Evolutionary conservation across 2,797 vertebrate genomes (phyloP).

Genomic region (Miichthys miiuy): DNA sequence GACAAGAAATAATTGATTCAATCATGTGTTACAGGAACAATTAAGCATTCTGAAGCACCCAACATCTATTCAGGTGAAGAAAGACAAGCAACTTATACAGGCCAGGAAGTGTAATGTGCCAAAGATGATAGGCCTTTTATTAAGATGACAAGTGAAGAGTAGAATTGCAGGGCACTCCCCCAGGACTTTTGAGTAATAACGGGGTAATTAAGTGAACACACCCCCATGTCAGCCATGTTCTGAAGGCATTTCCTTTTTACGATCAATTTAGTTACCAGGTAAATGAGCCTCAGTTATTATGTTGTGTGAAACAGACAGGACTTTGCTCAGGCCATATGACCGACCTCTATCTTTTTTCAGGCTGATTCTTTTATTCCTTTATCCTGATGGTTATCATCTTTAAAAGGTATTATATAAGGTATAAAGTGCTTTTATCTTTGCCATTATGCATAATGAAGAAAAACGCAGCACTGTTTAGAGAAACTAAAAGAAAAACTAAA

Average conservation of each 20-base stretch:
- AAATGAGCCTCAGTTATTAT: not conserved
- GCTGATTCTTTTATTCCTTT: not conserved
- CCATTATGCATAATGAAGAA: not conserved
- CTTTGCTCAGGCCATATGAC: not conserved
- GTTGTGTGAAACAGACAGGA: not conserved
- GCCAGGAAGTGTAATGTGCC: not conserved
- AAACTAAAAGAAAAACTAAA: no score
- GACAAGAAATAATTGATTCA: not conserved
- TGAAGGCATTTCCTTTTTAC: not conserved
- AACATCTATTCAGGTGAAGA: slow-evolving; percentile 19
- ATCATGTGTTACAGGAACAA: not conserved
- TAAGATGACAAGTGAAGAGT: slow-evolving; percentile 16
- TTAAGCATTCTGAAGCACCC: not conserved
- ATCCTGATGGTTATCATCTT: not conserved
- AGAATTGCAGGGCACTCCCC: not conserved
- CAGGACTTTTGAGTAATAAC: slow-evolving; percentile 1
- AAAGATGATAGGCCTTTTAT: slow-evolving; percentile 24
- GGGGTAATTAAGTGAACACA: slow-evolving; percentile 3
- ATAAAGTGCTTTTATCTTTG: not conserved
- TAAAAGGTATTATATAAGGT: no score
- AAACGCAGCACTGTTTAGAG: not conserved
- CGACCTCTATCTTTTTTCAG: not conserved
- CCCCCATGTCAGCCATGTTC: not conserved
- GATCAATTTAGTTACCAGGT: slow-evolving; percentile 15
- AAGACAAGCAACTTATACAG: not conserved